These are phyloP conservation scores for Bergia sp. DNA, from an alignment of 92 coral and sea anemone genomes.

Conservation along the genomic window DNA sequence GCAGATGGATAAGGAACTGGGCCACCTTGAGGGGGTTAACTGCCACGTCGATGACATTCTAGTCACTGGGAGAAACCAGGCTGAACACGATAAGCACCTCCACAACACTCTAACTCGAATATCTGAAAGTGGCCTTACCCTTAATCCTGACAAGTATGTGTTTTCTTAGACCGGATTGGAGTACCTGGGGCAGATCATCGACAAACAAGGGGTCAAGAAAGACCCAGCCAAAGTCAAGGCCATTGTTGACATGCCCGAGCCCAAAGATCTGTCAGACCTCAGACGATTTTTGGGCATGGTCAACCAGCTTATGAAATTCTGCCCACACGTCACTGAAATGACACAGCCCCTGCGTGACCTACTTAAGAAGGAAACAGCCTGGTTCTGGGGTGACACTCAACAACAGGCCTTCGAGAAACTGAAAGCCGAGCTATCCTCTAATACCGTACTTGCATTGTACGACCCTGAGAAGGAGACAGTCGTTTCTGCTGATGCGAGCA, in stretches of 20 bases:
- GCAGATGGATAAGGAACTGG: slow-evolving; percentile 56
- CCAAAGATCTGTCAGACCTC: slow-evolving; percentile 42
- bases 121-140: slow-evolving; percentile 53
- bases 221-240: slow-evolving; percentile 53
- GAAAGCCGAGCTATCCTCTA: slow-evolving; percentile 55
- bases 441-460: slow-evolving; percentile 45
- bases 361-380: slow-evolving; percentile 39
- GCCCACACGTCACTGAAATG: slow-evolving; percentile 48
- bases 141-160: slow-evolving; percentile 54
- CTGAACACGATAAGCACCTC: slow-evolving; percentile 55
- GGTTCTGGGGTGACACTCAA: slow-evolving; percentile 46
- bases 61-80: slow-evolving; percentile 58
- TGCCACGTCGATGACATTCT: slow-evolving; percentile 61
- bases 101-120: slow-evolving; percentile 42
- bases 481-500: slow-evolving; percentile 45
- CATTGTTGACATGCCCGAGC: slow-evolving; percentile 30
- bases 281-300: slow-evolving; percentile 56
- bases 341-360: slow-evolving; percentile 53
- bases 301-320: slow-evolving; percentile 51
- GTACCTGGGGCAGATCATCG: slow-evolving; percentile 44
- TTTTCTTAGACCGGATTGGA: slow-evolving; percentile 51
- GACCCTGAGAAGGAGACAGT: slow-evolving; percentile 45
- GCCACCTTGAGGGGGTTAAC: slow-evolving; percentile 56
- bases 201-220: slow-evolving; percentile 32
- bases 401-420: slow-evolving; percentile 41